phyloP scores from a whole-genome alignment of 2,113 vertebrate genomes.

The Rostratula benghalensis region DNA sequence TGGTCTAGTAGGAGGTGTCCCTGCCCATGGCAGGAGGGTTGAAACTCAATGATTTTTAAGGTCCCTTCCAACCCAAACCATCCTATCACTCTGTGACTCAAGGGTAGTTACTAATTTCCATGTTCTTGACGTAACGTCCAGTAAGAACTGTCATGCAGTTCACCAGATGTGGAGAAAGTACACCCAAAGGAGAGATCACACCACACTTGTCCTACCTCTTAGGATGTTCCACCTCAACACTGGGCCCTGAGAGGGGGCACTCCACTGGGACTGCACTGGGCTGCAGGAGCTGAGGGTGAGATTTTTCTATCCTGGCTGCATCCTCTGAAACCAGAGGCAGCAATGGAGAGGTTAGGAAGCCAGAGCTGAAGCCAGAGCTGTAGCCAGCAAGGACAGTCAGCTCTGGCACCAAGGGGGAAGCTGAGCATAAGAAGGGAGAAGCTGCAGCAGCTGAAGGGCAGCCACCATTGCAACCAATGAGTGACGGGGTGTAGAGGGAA shows the following conservation, averaged over 20 bases:
- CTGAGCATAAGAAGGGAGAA: background rate
- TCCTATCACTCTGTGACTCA: background rate
- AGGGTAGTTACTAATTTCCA: background rate
- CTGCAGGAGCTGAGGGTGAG: background rate
- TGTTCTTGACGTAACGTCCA: background rate
- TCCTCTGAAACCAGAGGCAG: background rate
- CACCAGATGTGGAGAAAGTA: background rate
- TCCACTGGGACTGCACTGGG: background rate
- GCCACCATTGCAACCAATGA: background rate
- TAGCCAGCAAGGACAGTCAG: background rate
- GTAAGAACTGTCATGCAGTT: background rate
- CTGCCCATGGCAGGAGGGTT: background rate
- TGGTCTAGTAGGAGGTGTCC: background rate
- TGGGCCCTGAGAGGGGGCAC: fast-evolving
- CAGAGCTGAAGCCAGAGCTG: background rate
- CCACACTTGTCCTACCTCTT: background rate
- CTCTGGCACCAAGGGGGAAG: background rate
- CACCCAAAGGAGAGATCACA: background rate
- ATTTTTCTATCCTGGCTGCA: no score
- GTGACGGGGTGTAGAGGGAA: no score
- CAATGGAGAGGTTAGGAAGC: background rate
- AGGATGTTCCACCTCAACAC: background rate
- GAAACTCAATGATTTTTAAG: background rate
- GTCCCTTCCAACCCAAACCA: background rate
- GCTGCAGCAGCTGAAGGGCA: background rate